Percentiles rank a stretch among this genome's conserved stretches.
Conservation (phyloP, 92 coral and sea anemone species). For the Blastomussa wellsi region DNA sequence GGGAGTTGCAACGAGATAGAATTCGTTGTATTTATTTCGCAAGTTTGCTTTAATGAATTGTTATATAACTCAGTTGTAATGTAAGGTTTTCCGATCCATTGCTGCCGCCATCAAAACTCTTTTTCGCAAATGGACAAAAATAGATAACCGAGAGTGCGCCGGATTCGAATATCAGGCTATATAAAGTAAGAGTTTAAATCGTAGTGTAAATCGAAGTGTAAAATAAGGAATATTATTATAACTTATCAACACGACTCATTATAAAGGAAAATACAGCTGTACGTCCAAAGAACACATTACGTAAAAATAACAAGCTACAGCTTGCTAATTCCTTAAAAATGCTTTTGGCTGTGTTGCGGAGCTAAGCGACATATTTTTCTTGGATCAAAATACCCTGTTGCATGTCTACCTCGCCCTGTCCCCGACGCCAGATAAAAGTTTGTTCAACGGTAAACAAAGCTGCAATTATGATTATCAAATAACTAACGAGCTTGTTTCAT, state of each 20-base stretch:
- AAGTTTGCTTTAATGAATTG: too few relatives aligned
- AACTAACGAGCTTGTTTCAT: neutral
- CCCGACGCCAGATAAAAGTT: neutral
- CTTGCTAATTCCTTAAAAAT: neutral
- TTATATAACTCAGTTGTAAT: too few relatives aligned
- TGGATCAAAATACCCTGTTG: neutral
- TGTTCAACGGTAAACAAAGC: neutral
- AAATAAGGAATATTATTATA: neutral
- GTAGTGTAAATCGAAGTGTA: neutral
- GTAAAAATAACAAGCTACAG: neutral
- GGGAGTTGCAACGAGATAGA: neutral
- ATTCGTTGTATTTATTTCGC: neutral
- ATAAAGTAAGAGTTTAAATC: neutral
- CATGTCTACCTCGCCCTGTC: neutral
- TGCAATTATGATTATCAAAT: neutral
- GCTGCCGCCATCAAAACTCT: too few relatives aligned
- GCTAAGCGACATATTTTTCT: slow-evolving; percentile 4
- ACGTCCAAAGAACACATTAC: slow-evolving; percentile 14
- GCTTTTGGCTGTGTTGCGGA: neutral
- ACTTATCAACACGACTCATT: neutral
- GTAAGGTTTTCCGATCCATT: too few relatives aligned
- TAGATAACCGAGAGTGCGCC: too few relatives aligned
- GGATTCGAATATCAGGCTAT: too few relatives aligned
- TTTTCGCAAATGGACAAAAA: too few relatives aligned
- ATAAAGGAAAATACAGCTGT: slow-evolving; percentile 1